phyloP scores from a whole-genome alignment of 2,113 vertebrate genomes.

The Gallinago jamesoni region DNA sequence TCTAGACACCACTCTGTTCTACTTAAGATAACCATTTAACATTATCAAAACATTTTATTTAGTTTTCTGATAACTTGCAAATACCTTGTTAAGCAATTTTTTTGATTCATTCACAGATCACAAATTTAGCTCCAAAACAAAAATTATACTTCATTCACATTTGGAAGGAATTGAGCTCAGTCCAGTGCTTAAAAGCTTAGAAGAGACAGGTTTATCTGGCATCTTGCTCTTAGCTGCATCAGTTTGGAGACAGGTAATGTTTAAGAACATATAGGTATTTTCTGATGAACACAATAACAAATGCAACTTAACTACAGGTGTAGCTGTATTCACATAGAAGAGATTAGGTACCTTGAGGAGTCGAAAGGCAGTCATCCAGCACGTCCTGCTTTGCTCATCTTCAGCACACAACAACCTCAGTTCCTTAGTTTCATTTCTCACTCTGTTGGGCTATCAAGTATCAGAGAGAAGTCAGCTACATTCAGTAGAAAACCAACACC shows the following conservation, averaged over 20 bases:
- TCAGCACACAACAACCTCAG: slow-evolving; percentile 92
- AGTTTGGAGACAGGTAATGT: not conserved
- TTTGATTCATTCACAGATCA: not conserved
- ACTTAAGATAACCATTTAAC: not conserved
- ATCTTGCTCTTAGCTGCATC: not conserved
- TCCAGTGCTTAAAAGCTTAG: not conserved
- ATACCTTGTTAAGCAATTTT: not conserved
- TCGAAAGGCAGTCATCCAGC: slow-evolving; percentile 95
- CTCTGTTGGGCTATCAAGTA: slow-evolving; percentile 86
- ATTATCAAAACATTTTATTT: not conserved
- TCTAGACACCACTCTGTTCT: not conserved
- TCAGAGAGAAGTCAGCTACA: not conserved
- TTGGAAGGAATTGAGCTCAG: not conserved
- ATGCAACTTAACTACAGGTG: not conserved
- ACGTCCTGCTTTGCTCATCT: slow-evolving; percentile 89
- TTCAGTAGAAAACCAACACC: not conserved
- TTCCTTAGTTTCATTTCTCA: slow-evolving; percentile 87
- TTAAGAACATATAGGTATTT: not conserved
- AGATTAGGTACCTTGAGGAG: slow-evolving; percentile 89
- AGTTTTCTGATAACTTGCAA: not conserved
- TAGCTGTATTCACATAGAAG: not conserved
- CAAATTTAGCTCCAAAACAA: not conserved
- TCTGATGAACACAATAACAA: not conserved
- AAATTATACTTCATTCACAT: not conserved
- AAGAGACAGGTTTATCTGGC: not conserved